phyloP scores from a whole-genome alignment of 2,113 vertebrate species.

The Lanius ludovicianus region DNA sequence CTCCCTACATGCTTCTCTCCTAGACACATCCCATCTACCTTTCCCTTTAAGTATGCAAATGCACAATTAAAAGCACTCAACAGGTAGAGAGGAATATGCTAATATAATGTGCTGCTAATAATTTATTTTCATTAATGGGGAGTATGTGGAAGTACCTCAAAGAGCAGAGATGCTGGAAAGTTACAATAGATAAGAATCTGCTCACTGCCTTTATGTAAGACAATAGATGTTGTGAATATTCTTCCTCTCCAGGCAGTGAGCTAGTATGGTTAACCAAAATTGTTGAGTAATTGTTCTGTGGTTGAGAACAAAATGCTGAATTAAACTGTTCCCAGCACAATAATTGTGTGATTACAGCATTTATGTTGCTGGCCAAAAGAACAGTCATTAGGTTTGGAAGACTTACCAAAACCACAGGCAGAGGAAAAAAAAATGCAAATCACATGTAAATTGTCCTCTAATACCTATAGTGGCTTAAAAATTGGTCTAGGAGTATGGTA shows the following conservation, averaged over 20 bases:
- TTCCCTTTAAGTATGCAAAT: conserved; percentile 45
- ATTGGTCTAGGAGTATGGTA: conserved; percentile 47
- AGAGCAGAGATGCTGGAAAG: conserved; percentile 44
- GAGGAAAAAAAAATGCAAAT: conserved; percentile 77
- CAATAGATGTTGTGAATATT: conserved; percentile 82
- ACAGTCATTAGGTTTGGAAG: conserved; percentile 86
- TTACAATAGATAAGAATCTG: conserved; percentile 45
- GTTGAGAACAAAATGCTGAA: conserved; percentile 89
- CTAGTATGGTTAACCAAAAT: conserved; percentile 94
- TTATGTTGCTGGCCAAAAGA: conserved; percentile 84
- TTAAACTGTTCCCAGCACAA: conserved; percentile 87
- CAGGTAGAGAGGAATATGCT: conserved; percentile 46
- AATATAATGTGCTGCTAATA: conserved; percentile 11
- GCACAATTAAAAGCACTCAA: conserved; percentile 58
- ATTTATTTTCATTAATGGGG: conserved; percentile 40
- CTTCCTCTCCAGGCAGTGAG: conserved; percentile 81
- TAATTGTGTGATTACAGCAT: conserved; percentile 95
- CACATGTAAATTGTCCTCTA: conserved; percentile 78
- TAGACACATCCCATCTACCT: not conserved
- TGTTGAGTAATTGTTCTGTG: conserved; percentile 95
- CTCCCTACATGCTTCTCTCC: not conserved
- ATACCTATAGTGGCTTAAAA: conserved; percentile 75
- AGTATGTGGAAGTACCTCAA: conserved; percentile 34
- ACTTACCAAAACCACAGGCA: conserved; percentile 82
- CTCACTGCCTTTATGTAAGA: conserved; percentile 78